Conservation (phyloP, 2,113 vertebrate genomes). For the Smithornis capensis region DNA sequence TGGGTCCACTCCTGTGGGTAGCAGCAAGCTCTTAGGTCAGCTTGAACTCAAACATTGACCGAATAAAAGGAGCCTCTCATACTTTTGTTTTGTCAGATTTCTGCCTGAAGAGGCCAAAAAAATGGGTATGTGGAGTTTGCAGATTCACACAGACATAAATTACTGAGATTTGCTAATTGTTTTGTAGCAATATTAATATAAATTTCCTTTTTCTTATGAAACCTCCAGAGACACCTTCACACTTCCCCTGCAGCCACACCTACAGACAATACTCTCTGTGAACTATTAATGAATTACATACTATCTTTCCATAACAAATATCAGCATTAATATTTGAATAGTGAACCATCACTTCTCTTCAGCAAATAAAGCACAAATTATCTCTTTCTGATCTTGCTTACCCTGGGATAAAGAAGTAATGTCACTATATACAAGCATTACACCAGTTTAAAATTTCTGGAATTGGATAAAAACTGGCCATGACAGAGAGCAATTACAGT, state of each 20-base stretch:
- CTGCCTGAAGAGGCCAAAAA: neutral
- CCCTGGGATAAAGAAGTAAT: neutral
- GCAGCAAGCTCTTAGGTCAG: neutral
- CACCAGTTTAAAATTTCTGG: neutral
- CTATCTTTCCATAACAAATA: neutral
- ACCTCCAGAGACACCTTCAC: neutral
- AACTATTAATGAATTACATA: neutral
- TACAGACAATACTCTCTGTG: neutral
- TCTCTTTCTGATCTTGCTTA: neutral
- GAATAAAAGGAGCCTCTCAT: neutral
- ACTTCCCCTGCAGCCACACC: neutral
- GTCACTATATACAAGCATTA: neutral
- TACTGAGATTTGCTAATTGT: neutral
- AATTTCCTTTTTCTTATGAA: neutral
- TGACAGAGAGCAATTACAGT: neutral
- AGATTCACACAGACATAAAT: neutral
- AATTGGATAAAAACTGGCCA: neutral
- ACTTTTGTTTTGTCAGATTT: neutral
- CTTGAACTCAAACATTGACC: neutral
- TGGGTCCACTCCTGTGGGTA: fast-evolving
- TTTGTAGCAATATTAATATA: neutral
- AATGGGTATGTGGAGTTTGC: neutral
- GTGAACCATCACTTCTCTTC: neutral
- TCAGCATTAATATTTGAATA: slow-evolving; percentile 15
- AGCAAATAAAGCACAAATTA: neutral